Evolutionary conservation across 1,140 invertebrate genomes (phyloP).

Genomic region (Drosophila subpulchrella): DNA sequence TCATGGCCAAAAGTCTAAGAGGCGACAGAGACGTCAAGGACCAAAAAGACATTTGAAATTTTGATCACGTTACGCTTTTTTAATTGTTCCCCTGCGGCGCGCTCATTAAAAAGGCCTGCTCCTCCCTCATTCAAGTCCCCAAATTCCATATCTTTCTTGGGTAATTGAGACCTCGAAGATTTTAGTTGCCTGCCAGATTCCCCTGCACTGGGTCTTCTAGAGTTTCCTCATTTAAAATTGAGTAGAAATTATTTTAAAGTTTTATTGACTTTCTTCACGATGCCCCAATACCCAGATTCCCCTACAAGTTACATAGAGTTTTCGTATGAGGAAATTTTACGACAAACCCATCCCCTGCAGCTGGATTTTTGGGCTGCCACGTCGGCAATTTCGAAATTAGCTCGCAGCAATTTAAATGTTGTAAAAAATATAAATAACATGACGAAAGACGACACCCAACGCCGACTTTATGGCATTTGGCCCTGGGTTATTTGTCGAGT

Average conservation of each 20-base stretch:
- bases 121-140: not conserved
- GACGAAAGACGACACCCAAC: slow-evolving; percentile 33
- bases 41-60: slow-evolving; percentile 76
- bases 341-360: slow-evolving; percentile 6
- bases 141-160: slow-evolving; percentile 22
- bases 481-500: slow-evolving; percentile 56
- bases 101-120: slow-evolving; percentile 58
- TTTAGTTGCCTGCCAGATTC: slow-evolving; percentile 18
- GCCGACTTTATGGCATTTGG: slow-evolving; percentile 59
- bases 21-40: slow-evolving; percentile 65
- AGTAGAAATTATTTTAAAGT: slow-evolving; percentile 65
- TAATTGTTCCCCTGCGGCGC: slow-evolving; percentile 80
- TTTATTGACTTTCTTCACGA: slow-evolving; percentile 63
- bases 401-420: slow-evolving; percentile 73
- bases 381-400: slow-evolving; percentile 71
- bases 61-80: slow-evolving; percentile 81
- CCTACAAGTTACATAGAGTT: slow-evolving; percentile 5
- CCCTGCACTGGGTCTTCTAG: not conserved
- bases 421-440: slow-evolving; percentile 77
- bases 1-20: slow-evolving; percentile 51
- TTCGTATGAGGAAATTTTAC: slow-evolving; percentile 44
- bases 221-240: slow-evolving; percentile 51
- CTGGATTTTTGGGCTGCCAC: slow-evolving; percentile 14
- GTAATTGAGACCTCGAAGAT: slow-evolving; percentile 68
- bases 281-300: not conserved